Evolutionary conservation across 2,113 vertebrate species (phyloP).

Genomic region (Gulo gulo): DNA sequence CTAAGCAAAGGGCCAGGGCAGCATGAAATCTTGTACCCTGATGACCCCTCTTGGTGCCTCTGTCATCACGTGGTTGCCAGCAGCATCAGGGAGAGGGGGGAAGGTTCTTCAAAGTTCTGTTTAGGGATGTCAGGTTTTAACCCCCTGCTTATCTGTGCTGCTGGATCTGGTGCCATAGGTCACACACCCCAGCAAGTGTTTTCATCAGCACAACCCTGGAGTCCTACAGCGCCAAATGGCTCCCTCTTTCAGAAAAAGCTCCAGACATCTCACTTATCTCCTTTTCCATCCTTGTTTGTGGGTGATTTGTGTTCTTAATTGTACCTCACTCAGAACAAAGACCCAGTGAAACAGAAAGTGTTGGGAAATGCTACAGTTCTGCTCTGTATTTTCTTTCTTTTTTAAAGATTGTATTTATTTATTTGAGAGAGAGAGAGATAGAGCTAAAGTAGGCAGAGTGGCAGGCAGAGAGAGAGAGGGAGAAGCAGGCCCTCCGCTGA

Average conservation of each 20-base stretch:
- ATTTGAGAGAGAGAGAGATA: too few relatives aligned
- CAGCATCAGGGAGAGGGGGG: background rate
- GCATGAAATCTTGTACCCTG: background rate
- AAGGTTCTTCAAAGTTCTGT: background rate
- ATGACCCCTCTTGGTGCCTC: background rate
- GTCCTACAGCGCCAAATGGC: background rate
- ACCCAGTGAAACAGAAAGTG: background rate
- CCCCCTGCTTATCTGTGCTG: background rate
- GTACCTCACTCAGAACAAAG: background rate
- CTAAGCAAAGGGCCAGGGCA: background rate
- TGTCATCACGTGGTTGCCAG: background rate
- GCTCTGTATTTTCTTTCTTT: background rate
- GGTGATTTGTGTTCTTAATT: background rate
- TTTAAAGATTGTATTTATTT: too few relatives aligned
- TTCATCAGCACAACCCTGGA: background rate
- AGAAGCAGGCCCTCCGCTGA: too few relatives aligned
- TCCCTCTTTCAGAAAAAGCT: conserved; percentile 65
- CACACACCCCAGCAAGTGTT: background rate
- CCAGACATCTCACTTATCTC: conserved; percentile 15
- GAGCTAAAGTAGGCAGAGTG: too few relatives aligned
- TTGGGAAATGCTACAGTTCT: background rate
- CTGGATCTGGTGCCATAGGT: background rate
- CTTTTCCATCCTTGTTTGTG: background rate
- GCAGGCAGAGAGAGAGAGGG: too few relatives aligned
- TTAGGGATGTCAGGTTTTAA: background rate